Evolutionary conservation across 2,888 invertebrate species (phyloP).

Genomic region (Luperina nickerlii): DNA sequence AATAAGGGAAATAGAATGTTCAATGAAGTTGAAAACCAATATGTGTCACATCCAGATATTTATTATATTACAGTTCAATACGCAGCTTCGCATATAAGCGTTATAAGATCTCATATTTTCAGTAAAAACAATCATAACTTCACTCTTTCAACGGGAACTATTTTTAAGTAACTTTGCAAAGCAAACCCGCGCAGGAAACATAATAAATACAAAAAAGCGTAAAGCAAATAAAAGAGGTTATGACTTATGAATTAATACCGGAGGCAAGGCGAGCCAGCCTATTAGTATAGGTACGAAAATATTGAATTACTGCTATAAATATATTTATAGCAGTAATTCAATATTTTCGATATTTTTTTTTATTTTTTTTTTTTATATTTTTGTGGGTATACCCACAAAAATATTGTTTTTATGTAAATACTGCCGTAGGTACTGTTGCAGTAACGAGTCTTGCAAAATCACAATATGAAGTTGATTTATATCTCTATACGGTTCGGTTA

Average conservation of each 20-base stretch:
- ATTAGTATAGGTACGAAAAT: constrained; percentile 71
- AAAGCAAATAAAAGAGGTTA: constrained; percentile 67
- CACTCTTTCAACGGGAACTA: constrained; percentile 30
- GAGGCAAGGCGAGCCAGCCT: constrained; percentile 68
- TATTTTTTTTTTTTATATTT: too few relatives aligned
- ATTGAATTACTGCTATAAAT: constrained; percentile 81
- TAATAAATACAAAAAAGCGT: constrained; percentile 66
- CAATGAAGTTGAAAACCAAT: not conserved
- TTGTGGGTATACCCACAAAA: constrained; percentile 85
- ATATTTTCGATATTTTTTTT: too few relatives aligned
- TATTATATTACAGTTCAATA: not conserved
- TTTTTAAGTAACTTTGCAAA: constrained; percentile 50
- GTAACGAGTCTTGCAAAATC: constrained; percentile 92
- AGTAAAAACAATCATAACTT: constrained; percentile 21
- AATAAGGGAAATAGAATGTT: not conserved
- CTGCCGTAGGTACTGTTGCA: constrained; percentile 90
- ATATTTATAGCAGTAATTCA: too few relatives aligned
- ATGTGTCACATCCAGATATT: not conserved
- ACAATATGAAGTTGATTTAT: constrained; percentile 90
- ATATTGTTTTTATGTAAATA: constrained; percentile 91
- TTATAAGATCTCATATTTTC: constrained; percentile 15
- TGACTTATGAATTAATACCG: constrained; percentile 66
- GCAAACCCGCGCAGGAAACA: constrained; percentile 63
- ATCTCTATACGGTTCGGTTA: constrained; percentile 88
- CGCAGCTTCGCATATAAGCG: not conserved